Conservation (phyloP, 2,888 invertebrate genomes). For the Nomada flava region DNA sequence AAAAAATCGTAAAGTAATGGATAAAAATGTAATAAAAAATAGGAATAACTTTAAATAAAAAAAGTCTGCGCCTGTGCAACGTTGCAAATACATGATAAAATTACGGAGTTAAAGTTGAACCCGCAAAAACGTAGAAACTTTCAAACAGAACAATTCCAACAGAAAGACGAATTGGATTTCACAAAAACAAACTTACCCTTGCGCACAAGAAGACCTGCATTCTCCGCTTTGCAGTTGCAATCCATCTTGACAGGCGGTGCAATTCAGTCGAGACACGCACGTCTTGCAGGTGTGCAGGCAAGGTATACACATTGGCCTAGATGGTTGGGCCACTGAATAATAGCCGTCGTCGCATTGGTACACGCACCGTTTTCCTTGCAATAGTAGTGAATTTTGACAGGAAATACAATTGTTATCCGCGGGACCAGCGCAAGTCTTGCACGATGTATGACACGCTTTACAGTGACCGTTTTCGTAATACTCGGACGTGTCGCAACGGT, state of each 20-base stretch:
- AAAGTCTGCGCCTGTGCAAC: too few relatives aligned
- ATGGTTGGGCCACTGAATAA: constrained; percentile 88
- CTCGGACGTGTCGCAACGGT: constrained; percentile 88
- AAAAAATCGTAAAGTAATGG: too few relatives aligned
- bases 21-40: too few relatives aligned
- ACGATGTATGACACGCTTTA: constrained; percentile 90
- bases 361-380: constrained; percentile 91
- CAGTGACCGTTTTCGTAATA: constrained; percentile 90
- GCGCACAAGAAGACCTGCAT: constrained; percentile 92
- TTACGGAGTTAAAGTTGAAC: too few relatives aligned
- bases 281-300: constrained; percentile 92
- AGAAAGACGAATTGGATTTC: background rate
- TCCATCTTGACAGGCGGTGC: constrained; percentile 91
- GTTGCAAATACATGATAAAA: too few relatives aligned
- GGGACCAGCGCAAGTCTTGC: constrained; percentile 93
- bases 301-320: constrained; percentile 87
- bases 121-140: too few relatives aligned
- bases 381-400: constrained; percentile 89
- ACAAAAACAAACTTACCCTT: constrained; percentile 84
- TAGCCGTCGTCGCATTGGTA: constrained; percentile 91
- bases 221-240: constrained; percentile 93
- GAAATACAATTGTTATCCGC: constrained; percentile 90
- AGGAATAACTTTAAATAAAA: too few relatives aligned
- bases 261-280: constrained; percentile 92
- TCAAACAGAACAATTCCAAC: too few relatives aligned